phyloP scores from a whole-genome alignment of 2,888 invertebrate species.

The Hyposoter didymator region DNA sequence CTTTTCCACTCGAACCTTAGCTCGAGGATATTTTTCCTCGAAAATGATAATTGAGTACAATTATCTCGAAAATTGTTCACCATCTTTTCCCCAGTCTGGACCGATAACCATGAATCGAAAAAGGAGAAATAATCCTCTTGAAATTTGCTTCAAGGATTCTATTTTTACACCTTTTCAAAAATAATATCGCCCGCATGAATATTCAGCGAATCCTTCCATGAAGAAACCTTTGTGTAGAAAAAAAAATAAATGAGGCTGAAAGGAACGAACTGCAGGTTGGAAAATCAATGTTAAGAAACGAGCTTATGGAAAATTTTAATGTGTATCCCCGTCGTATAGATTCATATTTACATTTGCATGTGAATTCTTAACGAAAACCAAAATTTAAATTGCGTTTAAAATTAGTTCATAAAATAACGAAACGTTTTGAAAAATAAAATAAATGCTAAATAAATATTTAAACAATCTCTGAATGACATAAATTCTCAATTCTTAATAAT shows the following conservation, averaged over 20 bases:
- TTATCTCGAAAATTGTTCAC: slow-evolving; percentile 1
- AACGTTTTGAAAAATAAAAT: slow-evolving; percentile 27
- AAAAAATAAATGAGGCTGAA: slow-evolving; percentile 9
- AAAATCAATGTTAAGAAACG: slow-evolving; percentile 49
- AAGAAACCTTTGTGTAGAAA: slow-evolving; percentile 8
- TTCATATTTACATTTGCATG: slow-evolving; percentile 1
- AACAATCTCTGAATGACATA: not conserved
- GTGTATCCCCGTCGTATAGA: not conserved
- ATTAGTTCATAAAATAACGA: slow-evolving; percentile 46
- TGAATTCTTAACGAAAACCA: slow-evolving; percentile 20
- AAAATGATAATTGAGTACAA: slow-evolving; percentile 32
- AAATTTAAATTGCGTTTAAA: slow-evolving; percentile 66
- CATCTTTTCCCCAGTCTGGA: not conserved
- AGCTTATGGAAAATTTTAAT: slow-evolving; percentile 31
- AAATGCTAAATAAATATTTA: slow-evolving; percentile 17
- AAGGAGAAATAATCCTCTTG: not conserved
- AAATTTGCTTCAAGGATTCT: slow-evolving; percentile 17
- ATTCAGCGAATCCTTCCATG: slow-evolving; percentile 28
- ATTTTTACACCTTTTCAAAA: slow-evolving; percentile 10
- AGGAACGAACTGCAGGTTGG: slow-evolving; percentile 6
- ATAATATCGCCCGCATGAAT: slow-evolving; percentile 33
- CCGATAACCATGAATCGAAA: not conserved
- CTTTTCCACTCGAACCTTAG: not conserved
- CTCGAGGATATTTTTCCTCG: slow-evolving; percentile 9
- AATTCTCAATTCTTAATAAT: not conserved